Evolutionary conservation across 2,888 invertebrate species (phyloP), one percentile per base, ranked within the genome.

Genomic region (Chelonus formosanus): DNA sequence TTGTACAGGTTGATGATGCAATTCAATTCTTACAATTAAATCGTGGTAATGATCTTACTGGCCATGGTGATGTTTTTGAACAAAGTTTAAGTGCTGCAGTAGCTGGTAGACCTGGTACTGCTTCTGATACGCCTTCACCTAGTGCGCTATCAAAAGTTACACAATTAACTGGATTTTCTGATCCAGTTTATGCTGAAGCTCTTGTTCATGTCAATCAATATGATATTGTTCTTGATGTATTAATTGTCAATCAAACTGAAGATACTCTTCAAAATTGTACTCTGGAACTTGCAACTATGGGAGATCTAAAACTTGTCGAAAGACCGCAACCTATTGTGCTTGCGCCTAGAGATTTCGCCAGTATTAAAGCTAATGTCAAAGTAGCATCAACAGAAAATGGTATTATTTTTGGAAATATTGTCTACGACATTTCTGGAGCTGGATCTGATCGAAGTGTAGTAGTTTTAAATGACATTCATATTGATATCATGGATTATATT

Each of bases 361-460:
- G 97, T 83, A 98, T 99, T 79, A 97, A 98, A 85, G 98, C 98
- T 5, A 97, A 96, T 81, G 97, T 98, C 50, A 98, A 98, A 86
- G 97, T 97, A n/a, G 96, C 98, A 0, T 98, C 98, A 8, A 99
- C 99, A 0, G 99, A 99, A 86, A 99, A 99, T 86, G 99, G 98
- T 67, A 97, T 99, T 75, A 99, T 99, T 76, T 99, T 99, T 86
- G 98, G 98, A 67, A 99, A 98, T 83, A 98, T 99, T 75, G 96
- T 98, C 65, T 99, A 98, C 85, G 98, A 99, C 83, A 94, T 99
- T 61, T 92, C 93, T 44, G 96, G 97, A 56, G 94, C 96, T 36
- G 91, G 91, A 3, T 93, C 94, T 70, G 97, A 97, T 85, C 90
- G 96, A 75, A 98, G 98, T 84, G 98, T 98, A 70, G 98, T 99